Evolutionary conservation across 2,797 vertebrate genomes (phyloP).

Genomic region (Simalia tracyae): DNA sequence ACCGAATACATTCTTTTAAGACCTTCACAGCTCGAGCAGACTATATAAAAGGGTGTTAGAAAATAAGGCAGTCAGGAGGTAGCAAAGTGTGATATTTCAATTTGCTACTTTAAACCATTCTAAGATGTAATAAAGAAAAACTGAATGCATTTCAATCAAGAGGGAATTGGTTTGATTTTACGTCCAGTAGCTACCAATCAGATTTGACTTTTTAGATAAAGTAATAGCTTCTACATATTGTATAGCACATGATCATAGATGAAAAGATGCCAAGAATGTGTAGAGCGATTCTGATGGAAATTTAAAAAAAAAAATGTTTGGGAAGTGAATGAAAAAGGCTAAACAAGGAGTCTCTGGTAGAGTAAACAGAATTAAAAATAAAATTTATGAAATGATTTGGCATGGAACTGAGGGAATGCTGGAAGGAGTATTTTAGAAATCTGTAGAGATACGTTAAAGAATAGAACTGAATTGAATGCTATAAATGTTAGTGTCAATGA

Average conservation of each 20-base stretch:
- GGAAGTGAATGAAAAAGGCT: not conserved
- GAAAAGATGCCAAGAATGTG: not conserved
- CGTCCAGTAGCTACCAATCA: not conserved
- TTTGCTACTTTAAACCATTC: conserved; percentile 22
- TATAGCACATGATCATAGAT: not conserved
- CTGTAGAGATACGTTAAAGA: not conserved
- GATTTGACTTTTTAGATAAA: not conserved
- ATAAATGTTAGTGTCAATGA: not conserved
- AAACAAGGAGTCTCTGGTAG: not conserved
- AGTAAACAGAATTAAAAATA: not conserved
- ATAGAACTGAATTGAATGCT: not conserved
- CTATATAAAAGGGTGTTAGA: conserved; percentile 66
- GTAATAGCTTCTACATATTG: not conserved
- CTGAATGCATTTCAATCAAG: not conserved
- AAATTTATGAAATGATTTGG: not conserved
- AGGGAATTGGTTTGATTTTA: not conserved
- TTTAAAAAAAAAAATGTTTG: not conserved
- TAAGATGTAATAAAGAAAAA: conserved; percentile 1
- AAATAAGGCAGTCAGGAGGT: conserved; percentile 48
- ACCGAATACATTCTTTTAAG: conserved; percentile 93
- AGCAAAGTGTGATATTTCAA: conserved; percentile 15
- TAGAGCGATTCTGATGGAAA: not conserved
- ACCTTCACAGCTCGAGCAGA: conserved; percentile 97
- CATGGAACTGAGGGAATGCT: not conserved
- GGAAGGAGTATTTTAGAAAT: not conserved